phyloP scores from a whole-genome alignment of 2,113 vertebrate genomes.

The Genyomyrus donnyi region DNA sequence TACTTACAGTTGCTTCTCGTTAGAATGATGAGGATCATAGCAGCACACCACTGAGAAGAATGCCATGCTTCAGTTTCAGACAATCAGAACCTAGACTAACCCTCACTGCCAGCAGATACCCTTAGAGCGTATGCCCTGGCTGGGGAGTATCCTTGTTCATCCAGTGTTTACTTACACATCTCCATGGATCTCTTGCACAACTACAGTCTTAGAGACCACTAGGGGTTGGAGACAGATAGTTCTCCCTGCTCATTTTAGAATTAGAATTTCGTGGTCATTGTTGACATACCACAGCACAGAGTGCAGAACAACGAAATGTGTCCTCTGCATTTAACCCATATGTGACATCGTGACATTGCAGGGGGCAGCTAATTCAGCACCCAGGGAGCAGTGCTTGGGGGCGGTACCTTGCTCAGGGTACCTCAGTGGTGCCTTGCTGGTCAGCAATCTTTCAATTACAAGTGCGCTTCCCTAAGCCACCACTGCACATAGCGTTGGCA shows the following conservation, averaged over 20 bases:
- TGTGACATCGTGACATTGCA: too few relatives aligned
- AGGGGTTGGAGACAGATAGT: neutral
- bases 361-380: too few relatives aligned
- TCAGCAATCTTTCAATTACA: too few relatives aligned
- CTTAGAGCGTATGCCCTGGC: neutral
- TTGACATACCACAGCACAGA: too few relatives aligned
- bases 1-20: neutral
- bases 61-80: neutral
- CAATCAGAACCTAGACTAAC: neutral
- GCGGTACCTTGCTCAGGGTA: too few relatives aligned
- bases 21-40: neutral
- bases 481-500: neutral
- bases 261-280: too few relatives aligned
- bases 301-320: too few relatives aligned
- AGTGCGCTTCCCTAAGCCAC: too few relatives aligned
- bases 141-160: neutral
- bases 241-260: neutral
- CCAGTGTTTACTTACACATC: neutral
- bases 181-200: neutral
- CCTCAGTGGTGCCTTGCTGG: too few relatives aligned
- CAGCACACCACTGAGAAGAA: neutral
- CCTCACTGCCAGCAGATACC: neutral
- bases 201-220: neutral
- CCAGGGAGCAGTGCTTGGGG: too few relatives aligned
- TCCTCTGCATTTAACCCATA: too few relatives aligned